Percentiles rank a stretch among this genome's conserved stretches.
phyloP scores from a whole-genome alignment of 2,888 invertebrate genomes.

The Chrysotoxum bicinctum region DNA sequence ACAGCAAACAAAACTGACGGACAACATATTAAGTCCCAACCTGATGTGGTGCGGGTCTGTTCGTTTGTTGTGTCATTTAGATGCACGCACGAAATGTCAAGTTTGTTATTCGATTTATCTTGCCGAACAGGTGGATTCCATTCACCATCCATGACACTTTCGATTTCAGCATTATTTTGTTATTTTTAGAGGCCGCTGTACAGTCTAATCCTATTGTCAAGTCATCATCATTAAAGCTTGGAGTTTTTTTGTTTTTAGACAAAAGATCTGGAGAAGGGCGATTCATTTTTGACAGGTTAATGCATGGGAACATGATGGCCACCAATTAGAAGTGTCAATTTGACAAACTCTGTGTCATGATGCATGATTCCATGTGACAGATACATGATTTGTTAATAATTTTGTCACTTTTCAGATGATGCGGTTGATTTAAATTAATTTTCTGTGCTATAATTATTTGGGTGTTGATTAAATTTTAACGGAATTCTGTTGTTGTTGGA shows the following conservation, averaged over 20 bases:
- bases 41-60: neutral
- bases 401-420: neutral
- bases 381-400: slow-evolving; percentile 16
- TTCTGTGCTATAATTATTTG: neutral
- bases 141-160: slow-evolving; percentile 47
- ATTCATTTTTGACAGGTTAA: slow-evolving; percentile 5
- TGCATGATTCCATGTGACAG: slow-evolving; percentile 7
- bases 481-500: neutral
- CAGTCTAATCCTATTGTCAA: slow-evolving; percentile 31
- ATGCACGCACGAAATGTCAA: slow-evolving; percentile 26
- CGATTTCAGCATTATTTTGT: slow-evolving; percentile 20
- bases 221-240: slow-evolving; percentile 34
- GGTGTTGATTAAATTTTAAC: neutral
- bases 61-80: slow-evolving; percentile 32
- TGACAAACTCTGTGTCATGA: neutral
- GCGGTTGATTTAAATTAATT: slow-evolving; percentile 14
- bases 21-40: slow-evolving; percentile 37
- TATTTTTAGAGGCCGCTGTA: neutral
- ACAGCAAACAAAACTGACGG: slow-evolving; percentile 11
- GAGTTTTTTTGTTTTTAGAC: neutral
- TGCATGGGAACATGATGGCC: slow-evolving; percentile 4
- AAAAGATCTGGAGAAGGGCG: neutral
- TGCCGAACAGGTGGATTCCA: slow-evolving; percentile 7
- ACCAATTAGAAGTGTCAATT: neutral
- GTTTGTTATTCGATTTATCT: slow-evolving; percentile 15